Evolutionary conservation across 2,113 vertebrate species (phyloP), one percentile per base, ranked within the genome.

Genomic region (Pao palembangensis): DNA sequence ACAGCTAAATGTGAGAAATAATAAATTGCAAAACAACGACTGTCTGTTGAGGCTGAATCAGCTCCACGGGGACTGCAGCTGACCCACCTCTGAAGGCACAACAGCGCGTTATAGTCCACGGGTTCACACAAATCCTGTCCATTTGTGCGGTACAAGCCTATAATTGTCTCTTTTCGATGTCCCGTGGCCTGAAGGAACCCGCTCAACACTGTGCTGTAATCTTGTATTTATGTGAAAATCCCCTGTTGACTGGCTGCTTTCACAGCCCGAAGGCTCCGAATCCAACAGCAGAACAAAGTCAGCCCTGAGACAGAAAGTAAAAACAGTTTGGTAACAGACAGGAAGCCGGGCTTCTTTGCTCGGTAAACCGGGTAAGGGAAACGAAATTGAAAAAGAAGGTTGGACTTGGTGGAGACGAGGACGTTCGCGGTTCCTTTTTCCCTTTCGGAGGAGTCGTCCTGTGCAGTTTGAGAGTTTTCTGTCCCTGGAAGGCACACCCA

Each of bases 101-200:
- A 25, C 18, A 18, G n/a, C 58, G 50, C 20, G 5, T 28, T 54
- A 42, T 59, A 5, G 46, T 55, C 59, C 51, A 51, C 47, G 61
- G 25, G 56, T 59, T 49, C 10, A 20, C 57, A 63, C 21, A 58
- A 55, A 55, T 57, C 63, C 61, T 67, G 64, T 78, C 38, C 19
- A 48, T 69, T 67, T 54, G 14, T 31, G 51, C 18, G 16, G 49
- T 66, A 55, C 70, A 83, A 79, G 50, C 64, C 51, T 0, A 66
- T 71, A 78, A 69, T 82, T 86, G 78, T 84, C 43, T 18, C 11
- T 60, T 73, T 64, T 16, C 68, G 31, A 25, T 58, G 47, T 49
- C 58, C 51, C 47, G 49, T 49, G 64, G 49, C 57, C 64, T 58
- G 78, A 67, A 47, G 4, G 23, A 71, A 72, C 57, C 15, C 55